A percentile compares a stretch with the other conserved stretches of the same genome.
These are phyloP conservation scores for Butorides virescens DNA, from an alignment of 2,113 vertebrate genomes.

Conservation along the genomic window DNA sequence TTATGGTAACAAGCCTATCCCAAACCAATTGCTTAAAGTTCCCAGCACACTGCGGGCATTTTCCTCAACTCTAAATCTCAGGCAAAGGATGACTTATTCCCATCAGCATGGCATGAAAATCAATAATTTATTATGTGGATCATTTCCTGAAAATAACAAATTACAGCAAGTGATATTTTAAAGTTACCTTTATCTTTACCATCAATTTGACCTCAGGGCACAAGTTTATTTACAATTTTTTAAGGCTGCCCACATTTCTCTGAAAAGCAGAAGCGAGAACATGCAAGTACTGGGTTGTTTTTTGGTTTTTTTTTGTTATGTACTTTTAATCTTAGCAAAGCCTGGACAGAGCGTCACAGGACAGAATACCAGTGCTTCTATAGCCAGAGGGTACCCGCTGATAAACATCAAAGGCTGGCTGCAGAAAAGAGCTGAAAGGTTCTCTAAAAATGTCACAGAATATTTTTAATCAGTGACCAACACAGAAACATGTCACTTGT, in stretches of 20 bases:
- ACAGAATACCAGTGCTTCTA: accelerated
- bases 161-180: not conserved
- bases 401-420: not conserved
- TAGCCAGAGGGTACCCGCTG: accelerated
- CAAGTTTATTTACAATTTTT: not conserved
- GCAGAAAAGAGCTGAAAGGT: not conserved
- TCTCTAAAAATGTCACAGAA: not conserved
- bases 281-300: not conserved
- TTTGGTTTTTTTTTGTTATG: not conserved
- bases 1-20: not conserved
- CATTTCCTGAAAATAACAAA: not conserved
- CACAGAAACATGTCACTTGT: not conserved
- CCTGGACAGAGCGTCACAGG: not conserved
- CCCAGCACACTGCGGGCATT: not conserved
- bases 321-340: not conserved
- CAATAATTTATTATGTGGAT: accelerated
- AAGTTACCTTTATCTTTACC: not conserved
- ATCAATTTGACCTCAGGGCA: not conserved
- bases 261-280: not conserved
- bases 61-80: not conserved
- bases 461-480: not conserved
- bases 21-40: not conserved
- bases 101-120: not conserved
- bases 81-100: not conserved
- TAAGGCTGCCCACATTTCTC: not conserved